Conservation (phyloP, 2,888 invertebrate species). For the Antitype chi region DNA sequence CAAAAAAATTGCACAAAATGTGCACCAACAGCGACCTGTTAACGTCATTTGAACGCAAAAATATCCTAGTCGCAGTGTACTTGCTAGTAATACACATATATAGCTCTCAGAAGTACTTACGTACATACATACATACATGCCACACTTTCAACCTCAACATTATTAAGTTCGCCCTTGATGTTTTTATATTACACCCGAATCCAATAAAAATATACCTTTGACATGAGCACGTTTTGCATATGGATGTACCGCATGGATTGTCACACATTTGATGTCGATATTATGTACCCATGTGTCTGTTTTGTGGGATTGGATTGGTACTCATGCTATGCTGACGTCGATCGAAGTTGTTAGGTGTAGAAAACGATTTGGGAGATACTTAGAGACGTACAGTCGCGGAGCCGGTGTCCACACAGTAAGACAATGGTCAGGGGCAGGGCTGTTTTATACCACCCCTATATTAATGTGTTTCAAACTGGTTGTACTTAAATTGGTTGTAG, state of each 20-base stretch:
- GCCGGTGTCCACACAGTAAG: too few relatives aligned
- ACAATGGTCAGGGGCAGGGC: too few relatives aligned
- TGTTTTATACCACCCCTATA: too few relatives aligned
- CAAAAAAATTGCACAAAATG: background rate
- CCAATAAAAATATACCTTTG: slow-evolving; percentile 70
- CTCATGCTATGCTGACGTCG: background rate
- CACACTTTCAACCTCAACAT: slow-evolving; percentile 62
- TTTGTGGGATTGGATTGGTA: slow-evolving; percentile 7
- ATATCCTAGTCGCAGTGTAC: background rate
- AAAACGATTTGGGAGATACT: background rate
- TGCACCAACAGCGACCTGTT: background rate
- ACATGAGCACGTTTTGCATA: slow-evolving; percentile 63
- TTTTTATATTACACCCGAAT: slow-evolving; percentile 66
- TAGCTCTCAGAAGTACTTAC: background rate
- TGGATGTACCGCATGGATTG: slow-evolving; percentile 43
- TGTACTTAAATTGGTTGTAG: too few relatives aligned
- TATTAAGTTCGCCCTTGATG: slow-evolving; percentile 66
- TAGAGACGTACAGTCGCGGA: background rate
- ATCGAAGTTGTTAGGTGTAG: background rate
- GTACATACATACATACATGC: slow-evolving; percentile 3
- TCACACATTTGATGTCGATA: slow-evolving; percentile 30
- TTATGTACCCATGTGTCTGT: slow-evolving; percentile 10
- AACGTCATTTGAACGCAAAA: background rate
- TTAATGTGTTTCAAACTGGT: too few relatives aligned
- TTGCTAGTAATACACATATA: background rate